phyloP scores from a whole-genome alignment of 2,797 vertebrate genomes.

The Amblyraja radiata region DNA sequence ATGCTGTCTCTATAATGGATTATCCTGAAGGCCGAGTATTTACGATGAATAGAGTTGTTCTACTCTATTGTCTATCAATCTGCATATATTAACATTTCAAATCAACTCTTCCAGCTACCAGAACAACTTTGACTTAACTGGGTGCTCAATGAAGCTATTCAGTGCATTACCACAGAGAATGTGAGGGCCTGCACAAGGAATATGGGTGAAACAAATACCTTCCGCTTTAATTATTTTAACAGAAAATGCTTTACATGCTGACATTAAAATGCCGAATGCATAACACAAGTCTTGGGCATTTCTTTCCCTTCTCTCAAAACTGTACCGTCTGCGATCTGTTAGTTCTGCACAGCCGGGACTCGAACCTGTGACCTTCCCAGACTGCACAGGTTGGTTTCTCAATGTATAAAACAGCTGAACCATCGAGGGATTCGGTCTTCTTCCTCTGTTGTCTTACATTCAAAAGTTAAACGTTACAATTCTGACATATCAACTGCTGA shows the following conservation, averaged over 20 bases:
- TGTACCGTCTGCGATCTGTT: neutral
- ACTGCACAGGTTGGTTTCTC: neutral
- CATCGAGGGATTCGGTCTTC: neutral
- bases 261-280: slow-evolving; percentile 1
- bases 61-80: slow-evolving; percentile 20
- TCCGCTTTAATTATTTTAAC: neutral
- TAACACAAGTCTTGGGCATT: neutral
- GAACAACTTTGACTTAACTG: slow-evolving; percentile 31
- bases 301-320: neutral
- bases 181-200: neutral
- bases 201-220: slow-evolving; percentile 5
- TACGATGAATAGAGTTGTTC: slow-evolving; percentile 25
- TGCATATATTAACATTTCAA: slow-evolving; percentile 26
- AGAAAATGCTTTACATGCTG: neutral
- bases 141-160: slow-evolving; percentile 4
- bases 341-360: neutral
- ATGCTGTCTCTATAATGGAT: slow-evolving; percentile 18
- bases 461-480: neutral
- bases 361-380: neutral
- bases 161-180: slow-evolving; percentile 7
- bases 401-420: neutral
- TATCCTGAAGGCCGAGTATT: neutral
- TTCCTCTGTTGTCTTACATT: slow-evolving; percentile 4
- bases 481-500: slow-evolving; percentile 11
- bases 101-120: slow-evolving; percentile 16